A percentile compares a stretch with the other conserved stretches of the same genome.
Conservation (phyloP, 1,140 invertebrate genomes). For the Solenopsis fugax region DNA sequence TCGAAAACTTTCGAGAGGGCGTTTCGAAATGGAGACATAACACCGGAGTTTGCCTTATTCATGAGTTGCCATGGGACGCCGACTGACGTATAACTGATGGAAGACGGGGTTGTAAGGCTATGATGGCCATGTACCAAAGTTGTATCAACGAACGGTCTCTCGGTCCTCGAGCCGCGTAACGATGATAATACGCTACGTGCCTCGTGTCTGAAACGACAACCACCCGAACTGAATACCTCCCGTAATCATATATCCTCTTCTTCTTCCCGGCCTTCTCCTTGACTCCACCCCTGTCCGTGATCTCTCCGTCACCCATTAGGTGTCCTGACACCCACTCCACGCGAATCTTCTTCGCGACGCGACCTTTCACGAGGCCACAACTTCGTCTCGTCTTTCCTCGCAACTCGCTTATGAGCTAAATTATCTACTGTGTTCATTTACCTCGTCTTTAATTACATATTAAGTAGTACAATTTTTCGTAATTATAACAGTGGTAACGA, state of each 20-base stretch:
- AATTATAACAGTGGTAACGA: background rate
- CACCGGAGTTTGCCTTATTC: conserved; percentile 78
- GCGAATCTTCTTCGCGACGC: conserved; percentile 67
- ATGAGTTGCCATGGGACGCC: conserved; percentile 75
- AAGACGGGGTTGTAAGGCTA: conserved; percentile 76
- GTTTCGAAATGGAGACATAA: conserved; percentile 78
- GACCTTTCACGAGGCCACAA: conserved; percentile 67
- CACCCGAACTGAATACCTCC: conserved; percentile 75
- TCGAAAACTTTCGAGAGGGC: conserved; percentile 77
- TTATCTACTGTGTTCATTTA: background rate
- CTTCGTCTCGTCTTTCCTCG: conserved; percentile 30
- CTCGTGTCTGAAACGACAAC: conserved; percentile 78
- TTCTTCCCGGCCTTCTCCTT: background rate
- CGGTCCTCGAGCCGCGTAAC: conserved; percentile 73
- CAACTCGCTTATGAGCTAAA: background rate
- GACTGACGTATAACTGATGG: conserved; percentile 75
- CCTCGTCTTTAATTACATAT: conserved; percentile 29
- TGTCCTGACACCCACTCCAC: conserved; percentile 66
- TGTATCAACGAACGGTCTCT: conserved; percentile 77
- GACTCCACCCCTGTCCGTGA: background rate
- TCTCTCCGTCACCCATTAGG: conserved; percentile 27
- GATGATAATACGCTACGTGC: conserved; percentile 80
- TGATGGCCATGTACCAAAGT: conserved; percentile 78
- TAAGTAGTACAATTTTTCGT: background rate
- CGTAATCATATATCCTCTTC: conserved; percentile 70